These are phyloP conservation scores for Lysandra coridon DNA, from an alignment of 2,888 invertebrate species.

Conservation along the genomic window DNA sequence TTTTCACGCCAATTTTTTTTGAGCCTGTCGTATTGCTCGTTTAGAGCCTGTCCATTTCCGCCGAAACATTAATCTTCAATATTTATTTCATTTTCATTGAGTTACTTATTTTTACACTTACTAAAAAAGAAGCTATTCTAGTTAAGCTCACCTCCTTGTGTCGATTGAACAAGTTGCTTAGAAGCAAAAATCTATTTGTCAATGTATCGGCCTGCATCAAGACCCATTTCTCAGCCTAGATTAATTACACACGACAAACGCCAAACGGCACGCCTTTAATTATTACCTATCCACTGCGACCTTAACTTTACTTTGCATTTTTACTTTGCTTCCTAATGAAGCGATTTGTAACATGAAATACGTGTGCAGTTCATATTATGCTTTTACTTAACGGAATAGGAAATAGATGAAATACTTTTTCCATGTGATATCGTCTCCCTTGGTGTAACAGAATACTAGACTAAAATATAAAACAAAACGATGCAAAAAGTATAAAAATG, in stretches of 20 bases:
- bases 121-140: not conserved
- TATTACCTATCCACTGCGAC: not conserved
- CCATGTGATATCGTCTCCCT: not conserved
- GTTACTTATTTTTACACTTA: not conserved
- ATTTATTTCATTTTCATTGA: not conserved
- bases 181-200: slow-evolving; percentile 74
- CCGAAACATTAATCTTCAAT: too few relatives aligned
- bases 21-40: too few relatives aligned
- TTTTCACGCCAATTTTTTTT: too few relatives aligned
- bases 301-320: slow-evolving; percentile 25
- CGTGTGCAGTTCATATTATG: not conserved
- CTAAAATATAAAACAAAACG: not conserved
- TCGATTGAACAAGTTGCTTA: slow-evolving; percentile 60
- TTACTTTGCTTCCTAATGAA: slow-evolving; percentile 5
- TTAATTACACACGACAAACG: slow-evolving; percentile 61
- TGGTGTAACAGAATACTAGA: not conserved
- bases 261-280: slow-evolving; percentile 27
- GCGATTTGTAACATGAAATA: not conserved
- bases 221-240: slow-evolving; percentile 69
- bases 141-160: slow-evolving; percentile 38
- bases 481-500: not conserved
- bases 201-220: slow-evolving; percentile 68
- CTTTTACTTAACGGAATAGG: not conserved
- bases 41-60: too few relatives aligned
- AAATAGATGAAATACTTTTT: not conserved